A percentile compares a stretch with the other conserved stretches of the same genome.
These are phyloP conservation scores for Digitonthophagus gazella DNA, from an alignment of 2,888 invertebrate species.

Conservation along the genomic window DNA sequence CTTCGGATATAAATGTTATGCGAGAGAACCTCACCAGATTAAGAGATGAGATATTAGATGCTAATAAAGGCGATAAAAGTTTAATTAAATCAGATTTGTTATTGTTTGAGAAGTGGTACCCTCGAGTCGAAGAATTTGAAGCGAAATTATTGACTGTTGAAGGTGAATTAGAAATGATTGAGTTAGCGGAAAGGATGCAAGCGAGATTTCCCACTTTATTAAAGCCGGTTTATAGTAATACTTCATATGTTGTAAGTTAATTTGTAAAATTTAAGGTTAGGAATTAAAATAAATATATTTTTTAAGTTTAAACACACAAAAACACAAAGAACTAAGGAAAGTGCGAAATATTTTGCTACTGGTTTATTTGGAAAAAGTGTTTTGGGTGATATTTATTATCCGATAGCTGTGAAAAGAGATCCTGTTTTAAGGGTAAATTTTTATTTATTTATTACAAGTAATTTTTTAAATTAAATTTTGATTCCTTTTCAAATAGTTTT, in stretches of 20 bases:
- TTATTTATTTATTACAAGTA: conserved; percentile 32
- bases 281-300: conserved; percentile 21
- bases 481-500: conserved; percentile 22
- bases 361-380: conserved; percentile 71
- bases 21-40: conserved; percentile 54
- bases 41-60: conserved; percentile 54
- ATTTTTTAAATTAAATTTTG: conserved; percentile 7
- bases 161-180: conserved; percentile 69
- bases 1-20: conserved; percentile 45
- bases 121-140: conserved; percentile 52
- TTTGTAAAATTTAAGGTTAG: neutral
- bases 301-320: conserved; percentile 74
- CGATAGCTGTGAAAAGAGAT: conserved; percentile 58
- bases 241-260: conserved; percentile 49
- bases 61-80: neutral
- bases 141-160: conserved; percentile 63
- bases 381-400: conserved; percentile 62
- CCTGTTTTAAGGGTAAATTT: conserved; percentile 46
- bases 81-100: conserved; percentile 37
- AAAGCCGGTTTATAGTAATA: conserved; percentile 58
- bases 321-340: conserved; percentile 72
- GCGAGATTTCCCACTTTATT: conserved; percentile 66
- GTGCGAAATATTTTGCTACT: conserved; percentile 71
- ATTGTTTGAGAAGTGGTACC: conserved; percentile 60
- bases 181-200: conserved; percentile 69